Evolutionary conservation across 2,888 invertebrate genomes (phyloP).

Genomic region (Deilephila elpenor): DNA sequence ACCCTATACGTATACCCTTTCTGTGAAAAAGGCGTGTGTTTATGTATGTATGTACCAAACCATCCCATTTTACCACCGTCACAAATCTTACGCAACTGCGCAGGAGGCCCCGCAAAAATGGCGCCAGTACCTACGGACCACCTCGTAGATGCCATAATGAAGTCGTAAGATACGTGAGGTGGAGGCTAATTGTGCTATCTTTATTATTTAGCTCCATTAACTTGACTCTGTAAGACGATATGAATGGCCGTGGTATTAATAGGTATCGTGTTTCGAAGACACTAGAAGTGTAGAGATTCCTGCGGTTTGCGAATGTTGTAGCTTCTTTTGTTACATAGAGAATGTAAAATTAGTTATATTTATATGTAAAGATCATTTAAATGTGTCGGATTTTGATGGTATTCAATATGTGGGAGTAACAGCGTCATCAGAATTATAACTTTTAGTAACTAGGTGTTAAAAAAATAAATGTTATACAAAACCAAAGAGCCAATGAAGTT

Average conservation of each 20-base stretch:
- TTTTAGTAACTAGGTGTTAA: too few relatives aligned
- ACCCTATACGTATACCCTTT: too few relatives aligned
- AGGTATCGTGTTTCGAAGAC: background rate
- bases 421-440: too few relatives aligned
- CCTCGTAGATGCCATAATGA: constrained; percentile 26
- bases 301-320: background rate
- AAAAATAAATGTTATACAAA: too few relatives aligned
- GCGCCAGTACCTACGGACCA: constrained; percentile 19
- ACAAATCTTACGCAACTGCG: constrained; percentile 10
- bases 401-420: too few relatives aligned
- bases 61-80: background rate
- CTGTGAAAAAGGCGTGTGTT: too few relatives aligned
- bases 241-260: constrained; percentile 16
- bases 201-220: constrained; percentile 29
- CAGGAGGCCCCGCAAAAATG: background rate
- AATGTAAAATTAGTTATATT: background rate
- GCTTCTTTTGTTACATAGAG: background rate
- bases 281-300: background rate
- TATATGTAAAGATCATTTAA: background rate
- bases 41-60: too few relatives aligned
- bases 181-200: constrained; percentile 21
- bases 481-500: too few relatives aligned
- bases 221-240: constrained; percentile 26
- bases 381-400: background rate
- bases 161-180: constrained; percentile 20